Evolutionary conservation across 2,888 invertebrate species (phyloP), one percentile per base, ranked within the genome.

Genomic region (Sialis fuliginosa): DNA sequence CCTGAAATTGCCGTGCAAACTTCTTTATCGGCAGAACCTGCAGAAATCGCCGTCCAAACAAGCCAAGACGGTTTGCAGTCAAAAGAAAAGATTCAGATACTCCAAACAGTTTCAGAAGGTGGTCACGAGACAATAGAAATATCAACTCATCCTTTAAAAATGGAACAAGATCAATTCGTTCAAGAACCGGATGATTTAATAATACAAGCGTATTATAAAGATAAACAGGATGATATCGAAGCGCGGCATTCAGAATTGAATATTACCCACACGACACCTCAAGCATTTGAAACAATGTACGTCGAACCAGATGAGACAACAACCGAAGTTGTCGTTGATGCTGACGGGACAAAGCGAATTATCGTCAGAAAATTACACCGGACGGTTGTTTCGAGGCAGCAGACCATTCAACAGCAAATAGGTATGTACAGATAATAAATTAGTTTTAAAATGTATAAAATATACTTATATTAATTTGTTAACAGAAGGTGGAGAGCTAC

Each of bases 241-340:
- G 63, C 65, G 12, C 72, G 74, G 58, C 72, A 75, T 46, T 76
- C 83, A 0, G 79, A 83, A 55, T 60, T 87, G 10, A 79, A 75
- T 55, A 81, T 86, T 34, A 71, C 77, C 6, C 84, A 82, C 57
- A 77, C 77, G 44, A 66, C 77, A 33, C 82, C 84, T 0, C 81
- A 83, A 55, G 74, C 84, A 0, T 87, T 86, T 57, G 86, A 87
- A 63, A 86, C 87, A 1, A 72, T 85, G 5, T 76, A 87, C 60
- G 76, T 82, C 1, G 85, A 87, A 60, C 87, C 87, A 0, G 85
- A 84, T 60, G 81, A 85, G 59, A 82, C 85, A 2, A 85, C 82
- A 1, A 87, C 86, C 1, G 82, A 84, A 64, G 81, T 86, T 4
- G 74, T 82, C n/a, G 75, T 79, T 0, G 85, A 84, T 56, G 75